These are phyloP conservation scores for Pheosia gnoma DNA, from an alignment of 2,888 invertebrate species.

Conservation along the genomic window DNA sequence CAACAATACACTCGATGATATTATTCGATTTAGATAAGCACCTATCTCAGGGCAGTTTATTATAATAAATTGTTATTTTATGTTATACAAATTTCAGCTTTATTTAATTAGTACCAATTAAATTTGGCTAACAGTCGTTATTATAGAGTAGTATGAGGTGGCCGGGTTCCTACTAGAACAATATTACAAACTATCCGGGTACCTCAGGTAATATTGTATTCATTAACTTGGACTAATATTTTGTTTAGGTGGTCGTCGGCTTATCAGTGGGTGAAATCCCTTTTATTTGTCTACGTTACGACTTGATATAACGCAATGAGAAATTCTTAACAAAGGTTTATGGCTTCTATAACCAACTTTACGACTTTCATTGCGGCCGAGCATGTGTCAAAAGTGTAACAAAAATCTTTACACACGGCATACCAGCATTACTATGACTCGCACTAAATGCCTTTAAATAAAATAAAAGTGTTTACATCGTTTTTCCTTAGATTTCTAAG, in stretches of 20 bases:
- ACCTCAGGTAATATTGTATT: slow-evolving; percentile 45
- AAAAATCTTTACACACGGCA: slow-evolving; percentile 26
- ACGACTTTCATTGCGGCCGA: slow-evolving; percentile 65
- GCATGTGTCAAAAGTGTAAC: slow-evolving; percentile 67
- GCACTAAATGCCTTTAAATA: slow-evolving; percentile 16
- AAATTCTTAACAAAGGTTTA: slow-evolving; percentile 76
- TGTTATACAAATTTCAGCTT: slow-evolving; percentile 17
- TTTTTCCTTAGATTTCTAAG: slow-evolving; percentile 20
- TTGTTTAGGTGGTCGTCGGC: slow-evolving; percentile 41
- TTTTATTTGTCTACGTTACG: slow-evolving; percentile 58
- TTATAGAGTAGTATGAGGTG: slow-evolving; percentile 20
- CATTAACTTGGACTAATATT: slow-evolving; percentile 55
- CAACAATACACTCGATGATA: not conserved
- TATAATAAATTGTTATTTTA: slow-evolving; percentile 8
- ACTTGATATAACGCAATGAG: slow-evolving; percentile 64
- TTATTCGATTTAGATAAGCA: not conserved
- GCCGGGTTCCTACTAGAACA: slow-evolving; percentile 33
- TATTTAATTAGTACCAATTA: slow-evolving; percentile 24
- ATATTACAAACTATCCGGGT: slow-evolving; percentile 26
- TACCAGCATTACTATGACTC: slow-evolving; percentile 25
- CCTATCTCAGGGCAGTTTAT: not conserved
- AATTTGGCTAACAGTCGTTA: slow-evolving; percentile 27
- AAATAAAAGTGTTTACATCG: slow-evolving; percentile 19
- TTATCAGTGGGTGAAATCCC: slow-evolving; percentile 46
- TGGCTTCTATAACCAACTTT: slow-evolving; percentile 72